Percentiles rank a stretch among this genome's conserved stretches.
Conservation (phyloP, 2,113 vertebrate species). For the Lichenostomus cassidix region DNA sequence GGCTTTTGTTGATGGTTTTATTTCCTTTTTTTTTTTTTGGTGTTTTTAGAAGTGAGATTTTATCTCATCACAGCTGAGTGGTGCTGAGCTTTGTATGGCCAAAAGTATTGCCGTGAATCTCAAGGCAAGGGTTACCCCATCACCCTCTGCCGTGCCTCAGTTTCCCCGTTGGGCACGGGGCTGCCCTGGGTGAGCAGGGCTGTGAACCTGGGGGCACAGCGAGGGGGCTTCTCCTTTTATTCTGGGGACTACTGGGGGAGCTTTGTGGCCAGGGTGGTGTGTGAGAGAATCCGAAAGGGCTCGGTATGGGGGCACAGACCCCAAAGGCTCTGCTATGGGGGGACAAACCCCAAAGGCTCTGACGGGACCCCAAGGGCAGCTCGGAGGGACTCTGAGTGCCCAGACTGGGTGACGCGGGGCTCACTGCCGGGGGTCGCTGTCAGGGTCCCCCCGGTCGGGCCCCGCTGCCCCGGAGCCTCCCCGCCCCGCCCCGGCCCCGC, state of each 20-base stretch:
- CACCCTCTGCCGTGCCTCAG: neutral
- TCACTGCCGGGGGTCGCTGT: neutral
- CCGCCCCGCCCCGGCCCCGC: neutral
- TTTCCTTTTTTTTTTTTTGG: neutral
- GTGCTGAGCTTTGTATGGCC: neutral
- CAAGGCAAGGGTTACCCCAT: neutral
- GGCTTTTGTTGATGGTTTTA: neutral
- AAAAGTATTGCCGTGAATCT: neutral
- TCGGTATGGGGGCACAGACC: neutral
- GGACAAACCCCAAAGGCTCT: neutral
- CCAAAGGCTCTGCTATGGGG: neutral
- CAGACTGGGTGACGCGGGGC: neutral
- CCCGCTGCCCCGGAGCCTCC: neutral
- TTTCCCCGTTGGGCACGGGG: neutral
- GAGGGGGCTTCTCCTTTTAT: neutral
- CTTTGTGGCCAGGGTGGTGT: neutral
- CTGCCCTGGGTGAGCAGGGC: neutral
- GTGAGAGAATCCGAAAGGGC: neutral
- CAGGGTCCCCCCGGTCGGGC: neutral
- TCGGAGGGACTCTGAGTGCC: neutral
- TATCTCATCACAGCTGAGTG: neutral
- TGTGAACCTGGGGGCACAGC: neutral
- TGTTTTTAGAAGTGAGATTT: neutral
- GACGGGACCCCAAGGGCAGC: neutral
- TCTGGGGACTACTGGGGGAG: fast-evolving